phyloP scores from a whole-genome alignment of 1,140 invertebrate species.

The Wiebesia pumilae region DNA sequence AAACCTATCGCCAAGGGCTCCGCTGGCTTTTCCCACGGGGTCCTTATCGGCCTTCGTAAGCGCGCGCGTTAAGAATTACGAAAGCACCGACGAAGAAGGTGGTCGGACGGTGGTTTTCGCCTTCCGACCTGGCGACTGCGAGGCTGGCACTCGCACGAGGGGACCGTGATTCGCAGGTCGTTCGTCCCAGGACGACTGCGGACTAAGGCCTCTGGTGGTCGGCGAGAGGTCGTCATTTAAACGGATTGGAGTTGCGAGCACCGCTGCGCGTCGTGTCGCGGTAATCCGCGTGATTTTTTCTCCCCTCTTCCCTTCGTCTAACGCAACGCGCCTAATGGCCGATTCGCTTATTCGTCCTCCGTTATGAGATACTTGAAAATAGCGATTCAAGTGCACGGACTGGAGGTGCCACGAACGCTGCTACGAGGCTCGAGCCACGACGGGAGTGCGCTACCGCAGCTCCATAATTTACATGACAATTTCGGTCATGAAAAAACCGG shows the following conservation, averaged over 20 bases:
- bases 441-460: no score
- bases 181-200: not conserved
- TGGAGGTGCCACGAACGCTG: no score
- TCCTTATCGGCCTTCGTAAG: not conserved
- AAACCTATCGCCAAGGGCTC: not conserved
- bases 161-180: no score
- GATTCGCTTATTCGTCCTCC: no score
- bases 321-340: no score
- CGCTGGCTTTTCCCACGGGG: not conserved
- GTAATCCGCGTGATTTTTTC: not conserved
- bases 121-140: not conserved
- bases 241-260: not conserved
- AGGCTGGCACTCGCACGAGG: not conserved
- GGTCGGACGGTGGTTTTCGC: no score
- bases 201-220: not conserved
- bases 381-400: no score
- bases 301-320: no score
- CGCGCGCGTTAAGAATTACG: not conserved
- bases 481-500: no score
- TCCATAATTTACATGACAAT: no score
- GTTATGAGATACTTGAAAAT: no score
- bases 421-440: no score
- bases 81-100: not conserved
- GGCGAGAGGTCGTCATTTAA: not conserved
- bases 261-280: not conserved